A percentile compares a stretch with the other conserved stretches of the same genome.
phyloP scores from a whole-genome alignment of 2,113 vertebrate species.

The Neodon shergylaensis region DNA sequence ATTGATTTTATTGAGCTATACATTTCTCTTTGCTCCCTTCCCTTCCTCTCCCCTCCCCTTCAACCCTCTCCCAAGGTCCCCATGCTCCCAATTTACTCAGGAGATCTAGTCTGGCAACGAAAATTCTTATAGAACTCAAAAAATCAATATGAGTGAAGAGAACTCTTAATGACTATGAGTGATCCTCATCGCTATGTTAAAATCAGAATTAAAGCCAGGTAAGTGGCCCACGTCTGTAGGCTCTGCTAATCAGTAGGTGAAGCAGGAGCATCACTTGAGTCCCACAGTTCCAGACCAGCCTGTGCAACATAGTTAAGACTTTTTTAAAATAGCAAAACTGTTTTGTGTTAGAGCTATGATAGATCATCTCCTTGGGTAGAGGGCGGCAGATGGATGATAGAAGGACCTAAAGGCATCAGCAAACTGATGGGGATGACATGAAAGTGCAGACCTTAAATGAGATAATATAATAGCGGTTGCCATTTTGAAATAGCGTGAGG shows the following conservation, averaged over 20 bases:
- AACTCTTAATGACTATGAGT: background rate
- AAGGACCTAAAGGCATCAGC: too few species aligned
- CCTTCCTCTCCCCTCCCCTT: too few species aligned
- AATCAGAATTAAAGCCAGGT: background rate
- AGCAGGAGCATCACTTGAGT: background rate
- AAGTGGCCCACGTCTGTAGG: too few species aligned
- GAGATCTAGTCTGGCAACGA: background rate
- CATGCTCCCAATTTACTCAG: too few species aligned
- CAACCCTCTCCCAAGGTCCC: too few species aligned
- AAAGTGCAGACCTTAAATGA: background rate
- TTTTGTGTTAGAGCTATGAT: background rate
- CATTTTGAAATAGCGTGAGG: background rate
- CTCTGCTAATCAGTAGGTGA: background rate
- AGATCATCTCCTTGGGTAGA: background rate
- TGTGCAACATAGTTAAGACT: background rate
- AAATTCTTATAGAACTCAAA: background rate
- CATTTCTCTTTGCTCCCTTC: too few species aligned
- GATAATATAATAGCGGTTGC: background rate
- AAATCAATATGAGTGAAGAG: background rate
- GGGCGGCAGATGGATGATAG: background rate
- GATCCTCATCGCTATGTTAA: background rate
- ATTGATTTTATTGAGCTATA: too few species aligned
- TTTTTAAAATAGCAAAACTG: background rate
- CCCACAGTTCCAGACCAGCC: background rate
- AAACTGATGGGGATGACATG: background rate